Evolutionary conservation across 2,888 invertebrate genomes (phyloP), one percentile per base, ranked within the genome.

Genomic region (Athalia cordata): DNA sequence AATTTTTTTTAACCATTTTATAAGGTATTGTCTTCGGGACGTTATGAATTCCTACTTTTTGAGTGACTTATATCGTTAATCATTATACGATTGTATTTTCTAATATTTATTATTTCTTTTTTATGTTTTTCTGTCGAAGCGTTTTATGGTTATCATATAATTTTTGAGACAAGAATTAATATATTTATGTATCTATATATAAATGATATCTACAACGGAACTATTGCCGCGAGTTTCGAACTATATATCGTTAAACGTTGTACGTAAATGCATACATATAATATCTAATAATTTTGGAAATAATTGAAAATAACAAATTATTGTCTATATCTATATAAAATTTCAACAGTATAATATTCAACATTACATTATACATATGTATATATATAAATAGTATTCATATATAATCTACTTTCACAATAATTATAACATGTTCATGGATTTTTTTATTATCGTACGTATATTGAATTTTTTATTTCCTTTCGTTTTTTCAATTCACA

Each of bases 11-110:
- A 1, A 81, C 81, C 82, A 68, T 81, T 80, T 29, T 29, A 29
- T 78, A 80, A 79, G 79, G 82, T 86, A 89, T 89, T 88, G 89
- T 89, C 89, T 86, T 88, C 84, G 85, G 89, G 89, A 89, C 89
- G 89, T 88, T 87, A 86, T 86, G 84, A 84, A 87, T 89, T 87
- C 84, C 86, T 86, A 84, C 29, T 29, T 29, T 85, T 81, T 77
- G 62, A 79, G 81, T 86, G 83, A 84, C 15, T 55, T 15, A 66
- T 9, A 55, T 55, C 55, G 4, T 15, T 49, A 49, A 49, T 47
- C 29, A 29, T n/a, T n/a, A n/a, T 52, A 59, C 52, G 50, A 57
- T 47, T 45, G 1, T 47, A 61, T 55, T 65, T 67, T 77, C n/a
- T 52, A 57, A 9, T 68, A 74, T 77, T 52, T 67, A 65, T 15